Base-by-base conservation (phyloP, 1,140 invertebrate genomes). In the Pteromalus puparum region DNA sequence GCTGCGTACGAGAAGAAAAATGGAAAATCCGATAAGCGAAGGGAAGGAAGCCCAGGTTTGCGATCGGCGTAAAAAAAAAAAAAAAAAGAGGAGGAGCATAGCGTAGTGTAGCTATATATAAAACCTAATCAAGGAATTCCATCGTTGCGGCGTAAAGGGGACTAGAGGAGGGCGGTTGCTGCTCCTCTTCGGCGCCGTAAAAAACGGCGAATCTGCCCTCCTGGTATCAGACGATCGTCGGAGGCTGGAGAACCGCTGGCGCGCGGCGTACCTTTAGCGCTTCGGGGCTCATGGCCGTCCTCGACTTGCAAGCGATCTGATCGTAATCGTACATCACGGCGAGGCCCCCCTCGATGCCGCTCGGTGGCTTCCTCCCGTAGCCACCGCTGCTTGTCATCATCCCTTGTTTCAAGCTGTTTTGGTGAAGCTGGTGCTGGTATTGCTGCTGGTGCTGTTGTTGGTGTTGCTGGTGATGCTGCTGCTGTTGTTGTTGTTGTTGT, bases 211-310 rank as follows among this genome's bases (percentile, higher is more conserved):
- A 85, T 61, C 74, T 81, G 75, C 84, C 84, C 84, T 85, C 80
- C 24, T 82, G 78, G 84, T 85, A 85, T 91, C 84, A 93, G 65
- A 93, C 92, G 84, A 93, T 92, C 9, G 92, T 93, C 12, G 92
- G 92, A 24, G 92, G 88, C 82, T 93, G 92, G 10, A 93, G 85
- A 78, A 93, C 91, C 77, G 89, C 92, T 9, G 92, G 92, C 24
- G 92, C 92, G 26, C 92, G 89, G 77, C 92, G 90, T 46, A 93
- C 91, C 87, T 93, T 93, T 28, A 93, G 83, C 30, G 92, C 92
- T 88, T 93, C 92, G 46, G 92, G 92, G 81, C 92, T 93, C 89
- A 93, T 91, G 81, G 92, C 81, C 38, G 75, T 86, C 81, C 89
- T 87, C 24, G 88, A 82, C 82, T 92, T 90, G 86, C 92, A 92